Conservation (phyloP, 2,888 invertebrate species). For the Neoitamus cyanurus region DNA sequence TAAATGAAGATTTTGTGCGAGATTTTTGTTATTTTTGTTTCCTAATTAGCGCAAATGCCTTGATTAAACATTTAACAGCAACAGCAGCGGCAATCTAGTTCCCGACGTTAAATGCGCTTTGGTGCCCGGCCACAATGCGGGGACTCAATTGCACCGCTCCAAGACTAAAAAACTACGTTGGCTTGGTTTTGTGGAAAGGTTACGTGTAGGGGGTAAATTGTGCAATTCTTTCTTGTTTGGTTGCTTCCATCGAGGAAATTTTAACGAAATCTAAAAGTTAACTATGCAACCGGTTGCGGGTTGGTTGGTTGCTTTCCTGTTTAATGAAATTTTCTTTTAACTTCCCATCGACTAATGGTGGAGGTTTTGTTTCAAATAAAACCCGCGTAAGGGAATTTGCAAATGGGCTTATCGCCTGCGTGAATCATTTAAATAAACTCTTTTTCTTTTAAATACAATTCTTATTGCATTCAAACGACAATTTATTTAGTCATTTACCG, state of each 20-base stretch:
- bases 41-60: constrained; percentile 52
- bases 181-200: not conserved
- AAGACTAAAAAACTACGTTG: constrained; percentile 4
- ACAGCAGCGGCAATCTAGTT: constrained; percentile 42
- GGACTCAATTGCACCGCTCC: not conserved
- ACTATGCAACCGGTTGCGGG: not conserved
- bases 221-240: not conserved
- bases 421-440: not conserved
- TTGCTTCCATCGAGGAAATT: not conserved
- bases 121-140: not conserved
- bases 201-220: not conserved
- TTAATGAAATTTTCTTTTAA: not conserved
- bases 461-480: not conserved
- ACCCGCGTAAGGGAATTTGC: not conserved
- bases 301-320: not conserved
- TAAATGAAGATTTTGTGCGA: constrained; percentile 23
- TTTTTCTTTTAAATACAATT: not conserved
- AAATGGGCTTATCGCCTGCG: not conserved
- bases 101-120: constrained; percentile 44
- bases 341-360: not conserved
- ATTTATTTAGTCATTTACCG: not conserved
- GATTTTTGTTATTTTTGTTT: constrained; percentile 43
- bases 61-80: constrained; percentile 49
- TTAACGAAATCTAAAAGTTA: constrained; percentile 11
- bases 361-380: not conserved